Evolutionary conservation across 2,113 vertebrate species (phyloP), one percentile per base, ranked within the genome.

Genomic region (Aegithalos caudatus): DNA sequence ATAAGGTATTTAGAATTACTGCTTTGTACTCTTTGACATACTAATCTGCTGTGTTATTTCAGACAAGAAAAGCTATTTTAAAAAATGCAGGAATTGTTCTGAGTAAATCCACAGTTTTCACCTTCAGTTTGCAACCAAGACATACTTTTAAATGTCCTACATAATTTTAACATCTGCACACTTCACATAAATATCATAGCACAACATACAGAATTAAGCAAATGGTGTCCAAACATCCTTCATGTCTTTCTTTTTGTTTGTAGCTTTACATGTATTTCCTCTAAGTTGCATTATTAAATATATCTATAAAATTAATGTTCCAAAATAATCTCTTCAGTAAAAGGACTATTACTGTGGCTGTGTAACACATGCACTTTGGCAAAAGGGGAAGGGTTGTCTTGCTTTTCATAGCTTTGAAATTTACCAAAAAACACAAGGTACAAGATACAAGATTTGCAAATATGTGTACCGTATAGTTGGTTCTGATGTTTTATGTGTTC

Each of bases 21-120:
- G 4, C 54, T 88, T 79, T 65, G 23, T 54, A 15, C 28, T 86
- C 9, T 86, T n/a, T 90, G 66, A 29, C 28, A 17, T 12, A 11
- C n/a, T 86, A 29, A 47, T 51, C 48, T 64, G 8, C 50, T 74
- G 53, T 85, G 69, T n/a, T 94, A 64, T 90, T 97, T 92, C 50
- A 94, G 88, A 91, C 69, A 97, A 93, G 89, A 73, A 94, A 62
- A 95, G 37, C 21, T 44, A 67, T 92, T 87, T 71, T 31, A 84
- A 86, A 80, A 97, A 94, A 27, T 37, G n/a, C 62, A 94, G 40
- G 44, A 88, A n/a, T 9, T 76, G 47, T 80, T 65, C 84, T 71
- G 72, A 67, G 24, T 94, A 76, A 94, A 92, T 54, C 19, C 73
- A 28, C 38, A 11, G 65, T 76, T 82, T 87, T 95, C 54, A 86